Evolutionary conservation across 2,888 invertebrate genomes (phyloP), one percentile per base, ranked within the genome.

Genomic region (Xestoiulus laeticollis): DNA sequence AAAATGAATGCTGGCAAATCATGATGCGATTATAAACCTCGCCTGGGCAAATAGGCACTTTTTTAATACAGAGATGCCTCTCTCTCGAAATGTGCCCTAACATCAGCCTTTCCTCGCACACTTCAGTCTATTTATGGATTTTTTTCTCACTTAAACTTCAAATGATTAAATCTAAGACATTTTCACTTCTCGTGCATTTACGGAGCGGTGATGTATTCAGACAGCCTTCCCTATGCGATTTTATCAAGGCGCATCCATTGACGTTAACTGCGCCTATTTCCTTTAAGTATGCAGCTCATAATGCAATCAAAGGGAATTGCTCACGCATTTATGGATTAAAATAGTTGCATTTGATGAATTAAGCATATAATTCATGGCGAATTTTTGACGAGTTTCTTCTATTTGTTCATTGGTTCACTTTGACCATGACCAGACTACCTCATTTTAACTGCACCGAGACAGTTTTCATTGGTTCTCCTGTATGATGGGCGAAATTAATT

Each of bases 1-100:
- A 68, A 68, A 68, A 68, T 68, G 68, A 68, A 68, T 68, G 68
- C 68, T 68, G 68, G 68, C 68, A 68, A 68, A 68, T 68, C 68
- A 68, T 68, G 68, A 68, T 68, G 68, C 68, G 68, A 68, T 68
- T 68, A 68, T 68, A 68, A 26, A 68, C 68, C 68, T 68, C 26
- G 68, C 68, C 68, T 68, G 22, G 68, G 19, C 68, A 68, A 68
- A 68, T 68, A 68, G 68, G 68, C 68, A 26, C 68, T 68, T 68
- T 59, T 68, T 68, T 68, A 68, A 68, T 68, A 26, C 68, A 68
- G 26, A 68, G 19, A 68, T 68, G 59, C 59, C 59, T 6, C 2
- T 10, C 48, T 48, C 48, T 10, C 43, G 16, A 48, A 48, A 48
- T 48, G 16, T 68, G 68, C 68, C 26, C 68, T 26, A n/a, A 26